phyloP scores from a whole-genome alignment of 2,888 invertebrate species.

The Parnassius apollo region DNA sequence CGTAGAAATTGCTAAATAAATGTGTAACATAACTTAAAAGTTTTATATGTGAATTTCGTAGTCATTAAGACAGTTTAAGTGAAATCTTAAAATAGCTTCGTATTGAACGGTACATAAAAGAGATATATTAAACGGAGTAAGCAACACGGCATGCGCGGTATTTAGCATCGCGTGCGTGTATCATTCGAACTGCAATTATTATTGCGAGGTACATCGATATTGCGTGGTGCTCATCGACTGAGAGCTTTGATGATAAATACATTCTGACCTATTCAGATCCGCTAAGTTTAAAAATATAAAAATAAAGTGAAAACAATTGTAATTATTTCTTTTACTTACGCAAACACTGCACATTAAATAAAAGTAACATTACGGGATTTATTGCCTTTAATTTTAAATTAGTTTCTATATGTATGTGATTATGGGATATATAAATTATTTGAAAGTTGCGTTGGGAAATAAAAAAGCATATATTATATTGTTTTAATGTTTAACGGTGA shows the following conservation, averaged over 20 bases:
- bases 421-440: no score
- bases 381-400: no score
- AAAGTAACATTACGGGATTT: no score
- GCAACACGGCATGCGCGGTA: constrained; percentile 21
- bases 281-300: not conserved
- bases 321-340: no score
- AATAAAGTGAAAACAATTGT: no score
- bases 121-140: constrained; percentile 40
- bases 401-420: no score
- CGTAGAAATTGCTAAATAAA: not conserved
- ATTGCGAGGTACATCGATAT: constrained; percentile 67
- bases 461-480: no score
- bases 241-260: constrained; percentile 25
- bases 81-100: constrained; percentile 5
- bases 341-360: no score
- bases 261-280: not conserved
- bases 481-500: no score
- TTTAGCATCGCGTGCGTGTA: constrained; percentile 65
- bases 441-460: no score
- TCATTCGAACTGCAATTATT: constrained; percentile 73
- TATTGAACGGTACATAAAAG: constrained; percentile 29
- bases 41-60: not conserved
- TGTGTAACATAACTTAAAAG: not conserved
- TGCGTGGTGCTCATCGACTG: constrained; percentile 56
- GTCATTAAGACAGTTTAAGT: not conserved